phyloP scores from a whole-genome alignment of 2,797 vertebrate genomes.

The Hylomyscus alleni region DNA sequence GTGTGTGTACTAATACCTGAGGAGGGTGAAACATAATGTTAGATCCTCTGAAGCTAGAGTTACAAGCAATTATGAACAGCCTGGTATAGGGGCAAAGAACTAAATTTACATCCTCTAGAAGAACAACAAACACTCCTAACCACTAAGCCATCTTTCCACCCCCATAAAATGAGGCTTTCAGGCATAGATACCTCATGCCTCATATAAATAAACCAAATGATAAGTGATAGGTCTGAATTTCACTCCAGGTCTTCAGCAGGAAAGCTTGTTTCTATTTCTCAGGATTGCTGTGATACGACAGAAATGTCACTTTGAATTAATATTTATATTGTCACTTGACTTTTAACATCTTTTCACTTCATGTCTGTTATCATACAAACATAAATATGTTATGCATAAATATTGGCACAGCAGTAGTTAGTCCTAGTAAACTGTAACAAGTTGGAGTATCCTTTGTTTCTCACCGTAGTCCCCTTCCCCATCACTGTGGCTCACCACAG shows the following conservation, averaged over 20 bases:
- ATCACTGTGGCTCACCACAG: neutral
- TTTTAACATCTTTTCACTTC: constrained; percentile 2
- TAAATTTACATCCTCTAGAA: neutral
- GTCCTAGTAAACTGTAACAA: neutral
- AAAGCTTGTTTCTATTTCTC: neutral
- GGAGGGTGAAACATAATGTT: neutral
- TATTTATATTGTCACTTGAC: constrained; percentile 13
- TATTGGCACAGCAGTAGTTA: neutral
- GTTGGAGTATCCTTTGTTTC: neutral
- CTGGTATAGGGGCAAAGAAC: neutral
- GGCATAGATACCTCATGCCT: neutral
- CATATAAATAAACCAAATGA: neutral
- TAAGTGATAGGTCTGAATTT: neutral
- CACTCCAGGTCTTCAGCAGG: constrained; percentile 1
- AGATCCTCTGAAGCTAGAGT: neutral
- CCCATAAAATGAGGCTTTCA: neutral
- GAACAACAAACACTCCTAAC: neutral
- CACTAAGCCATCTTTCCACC: neutral
- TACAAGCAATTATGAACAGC: neutral
- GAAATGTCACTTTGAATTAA: neutral
- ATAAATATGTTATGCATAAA: neutral
- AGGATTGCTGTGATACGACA: neutral
- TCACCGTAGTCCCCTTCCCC: neutral
- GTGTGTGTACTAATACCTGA: neutral
- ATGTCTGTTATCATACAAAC: neutral